Base-by-base conservation (phyloP, 2,888 invertebrate genomes). In the Trissoscelio sp. region DNA sequence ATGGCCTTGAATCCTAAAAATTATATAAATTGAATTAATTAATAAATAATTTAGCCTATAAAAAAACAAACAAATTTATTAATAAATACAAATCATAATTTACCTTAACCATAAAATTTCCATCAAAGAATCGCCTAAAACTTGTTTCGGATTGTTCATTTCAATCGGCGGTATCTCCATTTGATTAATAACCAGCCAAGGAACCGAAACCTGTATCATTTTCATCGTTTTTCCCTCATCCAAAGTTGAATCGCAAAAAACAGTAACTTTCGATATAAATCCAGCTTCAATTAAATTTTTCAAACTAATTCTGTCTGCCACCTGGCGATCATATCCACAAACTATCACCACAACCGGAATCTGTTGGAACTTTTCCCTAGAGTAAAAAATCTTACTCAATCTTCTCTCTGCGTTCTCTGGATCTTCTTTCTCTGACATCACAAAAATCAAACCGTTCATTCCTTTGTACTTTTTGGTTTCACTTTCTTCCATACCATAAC, bases 111-210 rank as follows among this genome's bases (percentile, higher is more conserved):
- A 70, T 3, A 72, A 51, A 12, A 51, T 60, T 34, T 72, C 72
- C 79, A 79, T 79, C 12, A 73, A 53, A 53, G 58, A 44, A 12
- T 79, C 72, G 7, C 53, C 16, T n/a, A 82, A 55, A 3, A 78
- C 46, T 22, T 78, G 62, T 44, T 78, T 70, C 0, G 64, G 12
- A 24, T 64, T 11, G 14, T 70, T 42, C 14, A 78, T 57, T 24
- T 70, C 88, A 4, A 91, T 69, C 0, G 90, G 89, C 42, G 88
- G 80, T 0, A 83, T 39, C 1, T 87, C 85, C 11, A 90, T 85
- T 70, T 87, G 89, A 48, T 90, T 90, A 22, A 88, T 83, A 0
- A 90, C 82, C 37, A 91, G 77, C 91, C 91, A 91, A 0, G 89
- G 83, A 6, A 86, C 72, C 3, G 89, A 85, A 34, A 87, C 87